Base-by-base conservation (phyloP, 2,797 vertebrate genomes). In the Aphelocoma californica region DNA sequence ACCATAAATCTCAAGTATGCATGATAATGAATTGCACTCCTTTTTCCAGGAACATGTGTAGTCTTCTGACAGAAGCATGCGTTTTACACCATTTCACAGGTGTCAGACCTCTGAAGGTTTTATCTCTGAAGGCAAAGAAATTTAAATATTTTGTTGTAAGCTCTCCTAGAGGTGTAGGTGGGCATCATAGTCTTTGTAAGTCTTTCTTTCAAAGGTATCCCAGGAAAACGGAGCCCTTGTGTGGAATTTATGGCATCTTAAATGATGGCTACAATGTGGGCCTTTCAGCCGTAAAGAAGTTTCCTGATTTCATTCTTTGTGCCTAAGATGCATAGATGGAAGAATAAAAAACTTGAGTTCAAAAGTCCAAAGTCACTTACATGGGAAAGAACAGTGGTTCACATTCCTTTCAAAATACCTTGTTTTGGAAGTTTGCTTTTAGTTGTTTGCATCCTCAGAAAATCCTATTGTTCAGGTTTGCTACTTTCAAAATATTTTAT, bases 281-380 rank as follows among this genome's bases (percentile, higher is more conserved):
- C 36, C 66, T 92, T 83, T 88, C 87, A 91, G 75, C 56, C 3
- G 0, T 79, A 73, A 84, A 86, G 45, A 16, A 50, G 36, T 92
- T 93, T 91, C 81, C 57, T 75, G 56, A 34, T 94, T 90, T 93
- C n/a, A 70, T 83, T 90, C 70, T 92, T 90, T 74, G 42, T 86
- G 61, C 79, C 54, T 62, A 81, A 85, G 51, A 77, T 73, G 31
- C 62, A 74, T 74, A 87, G 57, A 80, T 62, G 58, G 51, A 70
- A 84, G 90, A 88, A 71, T 66, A 74, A 83, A 94, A 94, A 95
- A 72, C 57, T 40, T 47, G 21, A 69, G 47, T 71, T 92, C 44
- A 38, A 32, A 81, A 92, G 57, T 78, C 62, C 70, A 21, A 69
- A 94, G 80, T 66, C 58, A 60, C 31, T 85, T 83, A 81, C 12